Evolutionary conservation across 2,113 vertebrate species (phyloP), one percentile per base, ranked within the genome.

Genomic region (Megalops atlanticus): DNA sequence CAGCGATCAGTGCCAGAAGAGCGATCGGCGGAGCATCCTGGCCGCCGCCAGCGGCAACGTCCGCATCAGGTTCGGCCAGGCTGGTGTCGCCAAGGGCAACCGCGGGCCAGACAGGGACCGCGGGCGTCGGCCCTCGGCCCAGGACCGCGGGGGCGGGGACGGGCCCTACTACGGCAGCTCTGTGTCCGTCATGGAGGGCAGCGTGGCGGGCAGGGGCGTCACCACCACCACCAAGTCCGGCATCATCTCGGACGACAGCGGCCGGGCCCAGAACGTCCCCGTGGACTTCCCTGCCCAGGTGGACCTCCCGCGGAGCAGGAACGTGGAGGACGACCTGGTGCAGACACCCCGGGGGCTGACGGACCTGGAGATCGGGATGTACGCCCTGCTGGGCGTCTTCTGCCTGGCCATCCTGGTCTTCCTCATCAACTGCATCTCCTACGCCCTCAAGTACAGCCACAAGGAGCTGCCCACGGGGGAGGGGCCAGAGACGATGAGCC

Each of bases 321-420:
- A 91, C 83, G 76, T 91, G 16, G 94, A 95, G 40, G 95, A 95
- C 0, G 96, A 96, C 83, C 91, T 94, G 79, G 84, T 95, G 43
- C 94, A 94, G 47, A 85, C 96, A 0, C 88, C 94, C 0, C 89
- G 96, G 3, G 94, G 96, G 39, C 93, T 98, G 70, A 97, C 96
- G 0, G 97, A 99, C 89, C 88, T 99, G 88, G 97, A 99, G 92
- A 96, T 97, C 0, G 98, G 98, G 27, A 98, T 99, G 97, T 99
- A 98, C 0, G 97, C 98, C 0, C 93, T 99, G 81, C 93, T 99
- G 47, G 97, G 98, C 0, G 97, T 98, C 86, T 99, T 99, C 92
- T 97, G 98, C 86, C 91, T 99, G 84, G 98, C 98, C 76, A 97
- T 99, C 85, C 90, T 98, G 0, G 97, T 98, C 82, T 98, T 99